Conservation (phyloP, 2,797 vertebrate species). For the Platalea minor region DNA sequence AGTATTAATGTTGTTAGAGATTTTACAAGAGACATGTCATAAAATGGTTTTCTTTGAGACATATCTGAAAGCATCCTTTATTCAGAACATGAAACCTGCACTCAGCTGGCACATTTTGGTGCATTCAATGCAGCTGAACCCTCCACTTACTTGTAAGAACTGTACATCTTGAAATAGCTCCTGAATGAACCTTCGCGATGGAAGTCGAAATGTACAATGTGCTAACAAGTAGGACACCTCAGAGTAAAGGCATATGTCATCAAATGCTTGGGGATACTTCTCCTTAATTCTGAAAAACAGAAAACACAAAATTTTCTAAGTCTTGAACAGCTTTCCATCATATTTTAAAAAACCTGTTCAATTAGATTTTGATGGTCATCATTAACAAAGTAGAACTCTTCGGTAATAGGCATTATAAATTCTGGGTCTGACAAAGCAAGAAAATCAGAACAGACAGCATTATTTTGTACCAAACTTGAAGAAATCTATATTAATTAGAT, state of each 20-base stretch:
- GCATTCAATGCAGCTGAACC: neutral
- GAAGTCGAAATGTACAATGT: slow-evolving; percentile 94
- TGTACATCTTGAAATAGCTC: slow-evolving; percentile 98
- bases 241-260: slow-evolving; percentile 98
- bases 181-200: slow-evolving; percentile 95
- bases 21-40: neutral
- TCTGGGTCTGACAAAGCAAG: neutral
- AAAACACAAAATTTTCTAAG: neutral
- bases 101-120: neutral
- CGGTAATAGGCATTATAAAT: neutral
- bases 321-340: neutral
- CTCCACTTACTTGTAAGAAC: slow-evolving; percentile 87
- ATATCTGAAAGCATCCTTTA: neutral
- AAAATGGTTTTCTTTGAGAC: neutral
- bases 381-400: neutral
- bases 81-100: neutral
- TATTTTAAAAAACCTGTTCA: neutral
- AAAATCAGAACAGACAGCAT: neutral
- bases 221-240: slow-evolving; percentile 95
- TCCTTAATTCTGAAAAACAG: slow-evolving; percentile 89
- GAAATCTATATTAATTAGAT: neutral
- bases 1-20: neutral
- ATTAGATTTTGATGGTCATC: neutral
- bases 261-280: slow-evolving; percentile 97
- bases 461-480: neutral